Evolutionary conservation across 2,888 invertebrate genomes (phyloP).

Genomic region (Agrilus cyanescens): DNA sequence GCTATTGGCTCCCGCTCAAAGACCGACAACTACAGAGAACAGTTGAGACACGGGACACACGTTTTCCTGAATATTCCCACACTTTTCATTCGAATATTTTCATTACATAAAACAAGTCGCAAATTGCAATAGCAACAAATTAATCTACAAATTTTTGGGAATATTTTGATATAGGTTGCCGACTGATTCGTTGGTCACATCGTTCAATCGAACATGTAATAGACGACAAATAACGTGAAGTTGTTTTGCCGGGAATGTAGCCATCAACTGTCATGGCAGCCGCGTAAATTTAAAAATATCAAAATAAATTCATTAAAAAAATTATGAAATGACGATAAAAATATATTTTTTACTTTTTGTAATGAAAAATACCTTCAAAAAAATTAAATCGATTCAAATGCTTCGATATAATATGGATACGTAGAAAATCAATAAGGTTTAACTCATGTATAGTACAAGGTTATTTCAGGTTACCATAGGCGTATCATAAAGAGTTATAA

Average conservation of each 20-base stretch:
- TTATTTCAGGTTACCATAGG: too few species aligned
- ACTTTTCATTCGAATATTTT: slow-evolving; percentile 27
- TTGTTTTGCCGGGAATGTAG: slow-evolving; percentile 26
- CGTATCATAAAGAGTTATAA: too few species aligned
- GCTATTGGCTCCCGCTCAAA: slow-evolving; percentile 24
- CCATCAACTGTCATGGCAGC: slow-evolving; percentile 28
- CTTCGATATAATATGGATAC: too few species aligned
- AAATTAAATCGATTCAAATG: too few species aligned
- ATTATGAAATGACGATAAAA: too few species aligned
- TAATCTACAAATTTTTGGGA: slow-evolving; percentile 16
- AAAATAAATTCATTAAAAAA: too few species aligned
- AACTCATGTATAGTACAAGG: too few species aligned
- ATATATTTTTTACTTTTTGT: too few species aligned
- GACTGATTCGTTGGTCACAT: slow-evolving; percentile 8
- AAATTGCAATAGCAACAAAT: slow-evolving; percentile 13
- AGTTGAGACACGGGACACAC: slow-evolving; percentile 23
- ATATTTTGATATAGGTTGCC: slow-evolving; percentile 15
- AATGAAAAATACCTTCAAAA: too few species aligned
- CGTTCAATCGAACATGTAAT: slow-evolving; percentile 6
- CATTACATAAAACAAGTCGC: slow-evolving; percentile 9
- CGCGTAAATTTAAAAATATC: slow-evolving; percentile 22
- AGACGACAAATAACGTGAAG: slow-evolving; percentile 1
- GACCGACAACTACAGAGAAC: slow-evolving; percentile 7
- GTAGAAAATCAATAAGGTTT: too few species aligned
- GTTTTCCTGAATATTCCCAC: slow-evolving; percentile 19